Conservation (phyloP, 1,140 invertebrate genomes). For the Drosophila quadrilineata region DNA sequence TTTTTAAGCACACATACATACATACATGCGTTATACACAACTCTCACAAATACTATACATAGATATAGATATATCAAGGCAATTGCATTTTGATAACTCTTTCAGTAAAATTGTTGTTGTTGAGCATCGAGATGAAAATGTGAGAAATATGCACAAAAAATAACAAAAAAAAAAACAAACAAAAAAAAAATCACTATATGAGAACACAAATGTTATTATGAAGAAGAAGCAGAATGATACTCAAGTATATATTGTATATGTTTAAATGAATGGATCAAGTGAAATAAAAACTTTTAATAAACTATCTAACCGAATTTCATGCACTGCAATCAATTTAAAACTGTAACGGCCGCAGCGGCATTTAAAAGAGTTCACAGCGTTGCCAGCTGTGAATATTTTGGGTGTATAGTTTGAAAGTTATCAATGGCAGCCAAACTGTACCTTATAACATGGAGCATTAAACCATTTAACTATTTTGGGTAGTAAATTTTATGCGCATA, state of each 20-base stretch:
- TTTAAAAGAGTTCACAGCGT: no score
- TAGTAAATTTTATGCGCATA: no score
- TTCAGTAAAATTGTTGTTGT: constrained; percentile 46
- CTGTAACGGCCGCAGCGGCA: no score
- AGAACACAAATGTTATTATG: constrained; percentile 11
- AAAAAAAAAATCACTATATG: constrained; percentile 23
- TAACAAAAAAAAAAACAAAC: constrained; percentile 17
- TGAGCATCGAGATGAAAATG: constrained; percentile 16
- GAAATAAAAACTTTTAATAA: constrained; percentile 66
- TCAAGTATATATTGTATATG: constrained; percentile 59
- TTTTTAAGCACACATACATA: constrained; percentile 64
- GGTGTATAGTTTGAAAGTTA: no score
- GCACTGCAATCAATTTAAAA: no score
- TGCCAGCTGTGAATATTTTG: no score
- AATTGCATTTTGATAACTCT: constrained; percentile 54
- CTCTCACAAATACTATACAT: constrained; percentile 38
- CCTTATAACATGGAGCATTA: no score
- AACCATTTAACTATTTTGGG: no score
- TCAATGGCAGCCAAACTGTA: no score
- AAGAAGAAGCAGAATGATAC: constrained; percentile 58
- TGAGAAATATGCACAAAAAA: constrained; percentile 21
- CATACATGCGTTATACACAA: constrained; percentile 73
- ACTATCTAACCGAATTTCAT: no score
- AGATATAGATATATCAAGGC: constrained; percentile 15
- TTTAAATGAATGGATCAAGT: constrained; percentile 58